Conservation (phyloP, 2,113 vertebrate species). For the Chamaetylas fuelleborni region DNA sequence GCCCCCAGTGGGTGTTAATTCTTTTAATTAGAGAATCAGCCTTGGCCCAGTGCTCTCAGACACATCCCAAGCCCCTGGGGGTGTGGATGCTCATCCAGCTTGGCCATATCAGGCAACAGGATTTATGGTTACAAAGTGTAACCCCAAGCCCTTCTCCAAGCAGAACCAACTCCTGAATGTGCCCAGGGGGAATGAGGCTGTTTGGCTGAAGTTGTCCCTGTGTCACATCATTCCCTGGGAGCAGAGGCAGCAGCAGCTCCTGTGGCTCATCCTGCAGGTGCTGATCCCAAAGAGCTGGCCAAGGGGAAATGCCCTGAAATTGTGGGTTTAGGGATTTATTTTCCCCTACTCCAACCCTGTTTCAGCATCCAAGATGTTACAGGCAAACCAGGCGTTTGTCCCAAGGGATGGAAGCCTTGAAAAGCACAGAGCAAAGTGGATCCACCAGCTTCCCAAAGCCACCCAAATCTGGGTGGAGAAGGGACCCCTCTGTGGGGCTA, state of each 20-base stretch:
- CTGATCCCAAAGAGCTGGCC: neutral
- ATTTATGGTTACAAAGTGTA: neutral
- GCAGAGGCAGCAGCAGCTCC: neutral
- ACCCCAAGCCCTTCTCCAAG: neutral
- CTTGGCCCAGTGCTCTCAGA: neutral
- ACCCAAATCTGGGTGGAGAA: neutral
- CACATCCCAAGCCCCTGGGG: fast-evolving
- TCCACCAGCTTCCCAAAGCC: neutral
- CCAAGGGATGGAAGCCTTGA: neutral
- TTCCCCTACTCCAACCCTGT: neutral
- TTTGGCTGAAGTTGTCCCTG: fast-evolving
- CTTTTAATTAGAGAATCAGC: neutral
- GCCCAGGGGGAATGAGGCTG: fast-evolving
- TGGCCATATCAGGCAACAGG: fast-evolving
- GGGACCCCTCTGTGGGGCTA: fast-evolving
- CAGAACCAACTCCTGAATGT: fast-evolving
- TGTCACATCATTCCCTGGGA: fast-evolving
- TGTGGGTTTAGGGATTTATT: fast-evolving
- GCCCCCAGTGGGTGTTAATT: neutral
- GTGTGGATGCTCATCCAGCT: fast-evolving
- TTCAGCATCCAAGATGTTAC: neutral
- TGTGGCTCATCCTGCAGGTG: fast-evolving
- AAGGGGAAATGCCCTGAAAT: neutral
- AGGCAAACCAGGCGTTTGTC: fast-evolving
- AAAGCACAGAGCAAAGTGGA: fast-evolving